These are phyloP conservation scores for Ophthalmolycus amberensis DNA, from an alignment of 2,113 vertebrate genomes.

Conservation along the genomic window DNA sequence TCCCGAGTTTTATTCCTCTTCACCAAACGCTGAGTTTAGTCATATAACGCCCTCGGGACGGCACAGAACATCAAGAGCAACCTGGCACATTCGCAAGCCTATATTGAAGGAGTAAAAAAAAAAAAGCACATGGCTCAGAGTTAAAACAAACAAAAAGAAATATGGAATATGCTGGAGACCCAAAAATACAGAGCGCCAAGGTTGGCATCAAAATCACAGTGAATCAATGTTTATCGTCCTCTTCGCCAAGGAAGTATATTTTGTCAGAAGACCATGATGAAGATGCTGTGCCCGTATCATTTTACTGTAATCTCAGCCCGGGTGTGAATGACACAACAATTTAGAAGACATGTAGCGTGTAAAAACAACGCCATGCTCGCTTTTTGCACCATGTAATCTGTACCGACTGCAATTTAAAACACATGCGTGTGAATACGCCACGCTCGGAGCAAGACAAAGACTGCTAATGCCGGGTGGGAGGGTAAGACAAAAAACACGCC, in stretches of 20 bases:
- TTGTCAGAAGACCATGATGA: not conserved
- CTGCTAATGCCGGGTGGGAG: not conserved
- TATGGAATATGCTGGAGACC: slow-evolving; percentile 13
- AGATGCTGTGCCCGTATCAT: not conserved
- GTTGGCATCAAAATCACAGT: slow-evolving; percentile 12
- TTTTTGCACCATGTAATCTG: not conserved
- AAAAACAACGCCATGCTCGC: not conserved
- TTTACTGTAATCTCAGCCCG: not conserved
- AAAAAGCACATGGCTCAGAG: slow-evolving; percentile 23
- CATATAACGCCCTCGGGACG: slow-evolving; percentile 32
- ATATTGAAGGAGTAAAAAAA: slow-evolving; percentile 5
- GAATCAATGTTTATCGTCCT: slow-evolving; percentile 23
- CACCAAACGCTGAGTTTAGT: slow-evolving; percentile 37
- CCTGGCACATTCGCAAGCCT: slow-evolving; percentile 27
- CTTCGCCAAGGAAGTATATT: slow-evolving; percentile 15
- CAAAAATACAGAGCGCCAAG: not conserved
- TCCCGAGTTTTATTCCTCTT: not conserved
- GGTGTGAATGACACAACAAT: not conserved
- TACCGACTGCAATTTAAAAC: not conserved
- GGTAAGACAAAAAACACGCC: not conserved
- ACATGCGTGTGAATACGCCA: not conserved
- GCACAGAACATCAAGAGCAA: slow-evolving; percentile 31
- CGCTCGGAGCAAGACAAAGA: not conserved
- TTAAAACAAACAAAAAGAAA: slow-evolving; percentile 38
- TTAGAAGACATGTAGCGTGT: not conserved